Evolutionary conservation across 1,140 invertebrate species (phyloP).

Genomic region (Amyelois transitella): DNA sequence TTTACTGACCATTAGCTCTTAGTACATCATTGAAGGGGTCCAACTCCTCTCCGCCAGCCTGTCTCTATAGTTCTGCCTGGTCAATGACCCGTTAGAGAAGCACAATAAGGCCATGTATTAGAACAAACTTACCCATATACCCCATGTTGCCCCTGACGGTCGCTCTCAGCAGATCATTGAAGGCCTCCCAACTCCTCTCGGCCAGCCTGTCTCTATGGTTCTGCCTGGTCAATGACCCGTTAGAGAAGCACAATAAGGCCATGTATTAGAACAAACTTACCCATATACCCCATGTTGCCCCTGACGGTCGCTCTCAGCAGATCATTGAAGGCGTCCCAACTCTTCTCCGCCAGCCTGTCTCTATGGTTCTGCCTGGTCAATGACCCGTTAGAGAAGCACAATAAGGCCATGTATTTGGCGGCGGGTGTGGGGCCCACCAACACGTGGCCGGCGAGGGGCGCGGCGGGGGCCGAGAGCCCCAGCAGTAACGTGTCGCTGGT

Average conservation of each 20-base stretch:
- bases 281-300: constrained; percentile 95
- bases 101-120: constrained; percentile 92
- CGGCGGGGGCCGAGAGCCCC: constrained; percentile 81
- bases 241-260: constrained; percentile 62
- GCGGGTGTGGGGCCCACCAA: constrained; percentile 88
- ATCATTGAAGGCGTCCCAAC: constrained; percentile 91
- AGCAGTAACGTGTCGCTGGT: constrained; percentile 95
- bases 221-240: constrained; percentile 82
- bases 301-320: constrained; percentile 87
- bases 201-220: constrained; percentile 85
- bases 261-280: constrained; percentile 51
- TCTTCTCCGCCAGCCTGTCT: constrained; percentile 82
- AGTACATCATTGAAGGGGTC: constrained; percentile 88
- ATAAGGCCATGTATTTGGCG: constrained; percentile 87
- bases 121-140: constrained; percentile 82
- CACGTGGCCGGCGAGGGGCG: constrained; percentile 86
- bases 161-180: constrained; percentile 86
- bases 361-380: constrained; percentile 90
- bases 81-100: constrained; percentile 96
- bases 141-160: constrained; percentile 95
- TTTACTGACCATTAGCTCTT: constrained; percentile 90
- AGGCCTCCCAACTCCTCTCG: constrained; percentile 88
- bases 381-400: constrained; percentile 98
- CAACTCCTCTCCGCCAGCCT: constrained; percentile 85
- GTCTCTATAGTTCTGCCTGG: constrained; percentile 88